Evolutionary conservation across 2,888 invertebrate genomes (phyloP).

Genomic region (Pristionchus exspectatus): DNA sequence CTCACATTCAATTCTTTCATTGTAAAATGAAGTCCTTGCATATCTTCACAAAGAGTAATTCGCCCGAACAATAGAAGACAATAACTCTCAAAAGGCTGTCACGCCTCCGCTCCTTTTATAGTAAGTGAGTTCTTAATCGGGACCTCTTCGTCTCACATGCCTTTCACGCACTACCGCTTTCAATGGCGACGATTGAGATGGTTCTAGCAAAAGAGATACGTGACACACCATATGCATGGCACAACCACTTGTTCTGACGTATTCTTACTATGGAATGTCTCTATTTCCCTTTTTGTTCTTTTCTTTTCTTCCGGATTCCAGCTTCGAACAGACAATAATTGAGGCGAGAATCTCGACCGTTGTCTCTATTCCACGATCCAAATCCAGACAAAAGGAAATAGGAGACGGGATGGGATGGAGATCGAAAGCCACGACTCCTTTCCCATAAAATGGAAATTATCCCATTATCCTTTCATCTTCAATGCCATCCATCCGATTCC

Average conservation of each 20-base stretch:
- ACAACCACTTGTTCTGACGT: background rate
- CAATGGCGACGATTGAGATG: background rate
- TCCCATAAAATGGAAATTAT: conserved; percentile 3
- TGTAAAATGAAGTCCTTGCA: background rate
- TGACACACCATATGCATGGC: background rate
- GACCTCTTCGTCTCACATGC: background rate
- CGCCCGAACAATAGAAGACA: background rate
- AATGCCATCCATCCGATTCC: background rate
- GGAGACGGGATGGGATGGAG: background rate
- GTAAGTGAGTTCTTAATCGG: background rate
- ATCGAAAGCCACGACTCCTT: background rate
- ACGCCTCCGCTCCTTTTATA: background rate
- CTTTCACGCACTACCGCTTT: background rate
- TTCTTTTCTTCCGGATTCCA: background rate
- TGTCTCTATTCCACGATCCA: background rate
- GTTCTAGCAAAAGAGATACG: background rate
- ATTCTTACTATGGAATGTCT: background rate
- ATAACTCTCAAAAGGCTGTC: conserved; percentile 3
- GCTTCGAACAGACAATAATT: background rate
- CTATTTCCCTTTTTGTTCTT: background rate
- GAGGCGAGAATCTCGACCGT: background rate
- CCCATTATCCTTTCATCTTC: conserved; percentile 16
- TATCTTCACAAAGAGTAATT: background rate
- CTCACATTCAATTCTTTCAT: background rate
- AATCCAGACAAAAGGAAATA: background rate